Evolutionary conservation across 2,797 vertebrate species (phyloP).

Genomic region (Acestrorhynchus altus): DNA sequence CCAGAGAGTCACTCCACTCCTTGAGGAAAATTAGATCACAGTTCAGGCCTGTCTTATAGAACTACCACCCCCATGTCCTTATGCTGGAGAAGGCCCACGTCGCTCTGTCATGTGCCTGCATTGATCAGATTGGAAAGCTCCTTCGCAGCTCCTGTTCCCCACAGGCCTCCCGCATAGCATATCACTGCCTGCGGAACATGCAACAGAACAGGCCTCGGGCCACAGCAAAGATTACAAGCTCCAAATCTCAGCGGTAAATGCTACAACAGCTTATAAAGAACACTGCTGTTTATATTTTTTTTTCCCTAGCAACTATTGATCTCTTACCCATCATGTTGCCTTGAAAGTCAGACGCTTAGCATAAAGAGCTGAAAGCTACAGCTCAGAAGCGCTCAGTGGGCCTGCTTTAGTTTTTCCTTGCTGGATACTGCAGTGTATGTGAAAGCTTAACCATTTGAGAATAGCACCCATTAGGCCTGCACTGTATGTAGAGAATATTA

Average conservation of each 20-base stretch:
- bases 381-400: slow-evolving; percentile 52
- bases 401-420: slow-evolving; percentile 19
- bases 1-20: background rate
- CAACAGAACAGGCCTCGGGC: slow-evolving; percentile 37
- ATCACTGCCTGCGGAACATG: slow-evolving; percentile 46
- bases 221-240: slow-evolving; percentile 33
- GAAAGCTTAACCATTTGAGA: background rate
- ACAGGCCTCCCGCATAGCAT: slow-evolving; percentile 18
- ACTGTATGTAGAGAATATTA: background rate
- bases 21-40: slow-evolving; percentile 54
- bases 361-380: slow-evolving; percentile 39
- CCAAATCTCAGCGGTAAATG: slow-evolving; percentile 34
- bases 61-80: slow-evolving; percentile 51
- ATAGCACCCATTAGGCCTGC: background rate
- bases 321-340: slow-evolving; percentile 43
- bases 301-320: slow-evolving; percentile 39
- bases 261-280: slow-evolving; percentile 35
- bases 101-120: slow-evolving; percentile 69
- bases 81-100: slow-evolving; percentile 57
- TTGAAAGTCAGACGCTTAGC: slow-evolving; percentile 44
- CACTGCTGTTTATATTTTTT: slow-evolving; percentile 16
- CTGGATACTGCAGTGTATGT: slow-evolving; percentile 53
- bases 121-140: slow-evolving; percentile 67
- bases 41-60: slow-evolving; percentile 51
- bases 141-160: slow-evolving; percentile 28